Evolutionary conservation across 1,140 invertebrate genomes (phyloP).

Genomic region (Saccostrea cuccullata): DNA sequence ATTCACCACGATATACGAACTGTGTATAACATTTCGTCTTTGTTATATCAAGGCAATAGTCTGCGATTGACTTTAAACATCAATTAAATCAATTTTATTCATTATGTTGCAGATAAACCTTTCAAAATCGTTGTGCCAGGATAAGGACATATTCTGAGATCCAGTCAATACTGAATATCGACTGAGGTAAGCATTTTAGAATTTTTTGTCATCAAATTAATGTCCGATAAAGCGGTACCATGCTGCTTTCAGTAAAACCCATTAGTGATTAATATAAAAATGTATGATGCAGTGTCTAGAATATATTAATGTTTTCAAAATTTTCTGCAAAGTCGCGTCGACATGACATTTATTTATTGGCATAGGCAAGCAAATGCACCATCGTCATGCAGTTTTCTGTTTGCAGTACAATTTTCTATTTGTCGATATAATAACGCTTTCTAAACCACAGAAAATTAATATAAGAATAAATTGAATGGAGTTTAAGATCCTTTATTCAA

Average conservation of each 20-base stretch:
- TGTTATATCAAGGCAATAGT: background rate
- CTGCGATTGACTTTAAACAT: background rate
- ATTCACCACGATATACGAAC: background rate
- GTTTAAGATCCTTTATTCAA: too few relatives aligned
- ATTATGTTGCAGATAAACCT: slow-evolving; percentile 18
- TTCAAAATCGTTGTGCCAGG: background rate
- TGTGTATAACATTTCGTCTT: background rate
- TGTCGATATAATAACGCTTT: too few relatives aligned
- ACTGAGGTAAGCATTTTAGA: background rate
- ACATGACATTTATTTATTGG: background rate
- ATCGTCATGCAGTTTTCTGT: background rate
- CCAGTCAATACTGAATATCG: background rate
- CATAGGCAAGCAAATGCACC: background rate
- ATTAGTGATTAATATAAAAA: background rate
- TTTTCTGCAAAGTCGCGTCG: background rate
- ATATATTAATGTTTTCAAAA: background rate
- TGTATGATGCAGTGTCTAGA: background rate
- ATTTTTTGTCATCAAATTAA: background rate
- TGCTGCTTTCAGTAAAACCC: background rate
- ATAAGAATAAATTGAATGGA: too few relatives aligned
- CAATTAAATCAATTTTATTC: slow-evolving; percentile 32
- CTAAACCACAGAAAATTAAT: too few relatives aligned
- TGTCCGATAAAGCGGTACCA: background rate
- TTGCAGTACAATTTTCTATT: too few relatives aligned
- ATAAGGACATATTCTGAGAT: background rate